Base-by-base conservation (phyloP, 2,797 vertebrate species). In the Iguana delicatissima region DNA sequence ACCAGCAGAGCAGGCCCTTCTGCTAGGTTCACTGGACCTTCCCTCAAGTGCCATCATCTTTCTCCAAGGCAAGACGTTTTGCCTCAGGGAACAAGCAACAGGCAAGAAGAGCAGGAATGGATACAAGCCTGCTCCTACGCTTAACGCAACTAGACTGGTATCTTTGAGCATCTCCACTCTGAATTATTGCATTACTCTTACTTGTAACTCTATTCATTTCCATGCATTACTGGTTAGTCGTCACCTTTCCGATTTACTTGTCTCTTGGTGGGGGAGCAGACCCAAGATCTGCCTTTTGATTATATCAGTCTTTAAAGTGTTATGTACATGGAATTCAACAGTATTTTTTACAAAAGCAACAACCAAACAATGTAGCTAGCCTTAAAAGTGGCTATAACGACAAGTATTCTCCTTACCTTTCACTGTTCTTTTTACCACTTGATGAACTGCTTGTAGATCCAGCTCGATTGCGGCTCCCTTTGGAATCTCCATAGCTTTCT, bases 371-470 rank as follows among this genome's bases (percentile, higher is more conserved):
- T 59, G 9, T 50, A 32, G 57, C 76, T 24, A 67, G n/a, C 76
- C 10, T 79, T n/a, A 59, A 64, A 57, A 20, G 55, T 16, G n/a
- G 46, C 22, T 76, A 13, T 26, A 16, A 38, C 20, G 4, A 89
- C 12, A 74, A 18, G 59, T 20, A 10, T 0, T 52, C 74, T 82
- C 79, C 95, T 55, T 98, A 99, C 99, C 98, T 99, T 93, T 99
- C 99, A 55, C 98, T 98, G 97, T 97, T 97, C 97, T 98, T 98
- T 96, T 99, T 99, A 94, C 98, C 96, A 8, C 99, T 99, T 73
- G 98, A 99, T 87, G 98, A 99, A 95, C 99, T 99, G 96, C 99
- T 99, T 1, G 98, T 98, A 90, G 99, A 99, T 50, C 98, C 99
- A 0, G 99, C 98, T 1, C 99, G 98, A 32, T 98, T 98, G 76